Base-by-base conservation (phyloP, 2,888 invertebrate genomes). In the Callimorpha dominula region DNA sequence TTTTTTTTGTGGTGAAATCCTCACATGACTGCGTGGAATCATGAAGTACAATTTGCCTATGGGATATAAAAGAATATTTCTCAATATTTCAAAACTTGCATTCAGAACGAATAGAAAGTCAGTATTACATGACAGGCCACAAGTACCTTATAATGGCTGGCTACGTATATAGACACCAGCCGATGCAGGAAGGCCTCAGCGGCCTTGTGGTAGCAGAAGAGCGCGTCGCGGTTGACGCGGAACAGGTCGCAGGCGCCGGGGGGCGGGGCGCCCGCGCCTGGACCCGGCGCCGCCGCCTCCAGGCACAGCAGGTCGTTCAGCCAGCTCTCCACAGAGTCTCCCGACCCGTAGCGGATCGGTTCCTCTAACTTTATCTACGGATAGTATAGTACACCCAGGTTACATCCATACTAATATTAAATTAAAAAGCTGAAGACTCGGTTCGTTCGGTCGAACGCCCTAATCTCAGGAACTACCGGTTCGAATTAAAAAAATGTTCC, bases 201-300 rank as follows among this genome's bases (percentile, higher is more conserved):
- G 0, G 99, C 99, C 88, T 98, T 98, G 89, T 99, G 99, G 91
- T 99, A 99, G 72, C 99, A 99, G 94, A 99, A 99, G 49, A 99
- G 93, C 0, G 99, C 99, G 91, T 99, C 99, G 0, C 95, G 75
- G 97, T 98, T 93, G 73, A 99, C 97, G 72, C 98, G 97, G 92
- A 97, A 98, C 67, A 99, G 96, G 79, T 99, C 98, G 91, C 99
- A 99, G 52, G 96, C 95, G 76, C 97, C 97, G 0, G 99, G 99
- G 0, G 98, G 97, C 50, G 99, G 99, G 79, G 99, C 98, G 4
- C 99, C 99, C 0, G 97, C 97, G 70, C 97, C 96, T 0, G 97
- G 95, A 0, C 97, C 91, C 0, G 97, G 96, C 43, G 97, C 93
- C 40, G 97, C 97, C 0, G 98, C 97, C 93, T 99, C 99, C 74